Base-by-base conservation (phyloP, 2,888 invertebrate genomes). In the Drosophila histrio region DNA sequence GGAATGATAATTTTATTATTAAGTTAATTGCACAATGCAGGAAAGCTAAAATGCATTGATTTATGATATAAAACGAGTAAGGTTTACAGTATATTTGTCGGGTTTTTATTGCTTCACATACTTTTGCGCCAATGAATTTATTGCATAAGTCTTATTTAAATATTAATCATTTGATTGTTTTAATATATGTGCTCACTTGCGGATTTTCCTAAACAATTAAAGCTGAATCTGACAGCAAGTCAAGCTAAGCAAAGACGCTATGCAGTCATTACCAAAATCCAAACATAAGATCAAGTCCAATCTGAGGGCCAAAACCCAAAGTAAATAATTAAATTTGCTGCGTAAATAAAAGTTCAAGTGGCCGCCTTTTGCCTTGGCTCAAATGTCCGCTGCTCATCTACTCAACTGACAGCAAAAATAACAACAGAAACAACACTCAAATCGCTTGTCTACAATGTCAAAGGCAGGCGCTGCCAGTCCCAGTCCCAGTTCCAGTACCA, bases 251-350 rank as follows among this genome's bases (percentile, higher is more conserved):
- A 46, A 15, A 24, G 15, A 54, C 30, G 34, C 9, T 21, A n/a
- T 1, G 43, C 46, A 7, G n/a, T 24, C 17, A 46, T 26, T 26
- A 36, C 13, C 28, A 22, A 52, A 50, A 58, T 46, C 3, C 32
- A 36, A 50, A 41, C 38, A 22, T n/a, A 21, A 39, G 53, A 43
- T 64, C 56, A 60, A 38, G 39, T 50, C 36, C 38, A 47, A 56
- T 47, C 36, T 28, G 7, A 13, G 36, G 15, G 41, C 19, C 34
- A 64, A 59, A 69, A 41, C 43, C 57, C 54, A 67, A 72, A 66
- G 79, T 87, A 87, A 87, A 87, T 82, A 87, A 87, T 87, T 85
- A 87, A 82, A 87, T 85, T 87, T 85, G 60, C 72, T 82, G 77
- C 66, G 77, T 82, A 87, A 87, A 87, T 85, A 85, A 85, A 87